These are phyloP conservation scores for Oryctes rhinoceros DNA, from an alignment of 1,140 invertebrate genomes.

Conservation along the genomic window DNA sequence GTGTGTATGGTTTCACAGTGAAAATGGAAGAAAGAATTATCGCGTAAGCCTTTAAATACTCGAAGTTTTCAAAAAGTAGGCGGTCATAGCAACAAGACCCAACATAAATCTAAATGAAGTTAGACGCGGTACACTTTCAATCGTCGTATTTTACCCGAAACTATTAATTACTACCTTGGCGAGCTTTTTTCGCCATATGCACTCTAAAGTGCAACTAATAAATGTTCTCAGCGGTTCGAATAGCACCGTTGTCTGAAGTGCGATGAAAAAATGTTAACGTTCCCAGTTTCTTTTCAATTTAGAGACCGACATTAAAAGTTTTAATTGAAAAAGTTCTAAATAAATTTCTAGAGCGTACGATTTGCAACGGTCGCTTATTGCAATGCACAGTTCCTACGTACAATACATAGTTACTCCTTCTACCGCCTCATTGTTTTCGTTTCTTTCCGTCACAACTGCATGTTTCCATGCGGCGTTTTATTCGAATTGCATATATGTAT, in stretches of 20 bases:
- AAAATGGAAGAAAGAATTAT: no score
- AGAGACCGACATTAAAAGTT: conserved; percentile 12
- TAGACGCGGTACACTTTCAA: not conserved
- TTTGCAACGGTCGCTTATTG: not conserved
- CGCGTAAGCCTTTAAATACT: no score
- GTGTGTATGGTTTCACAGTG: no score
- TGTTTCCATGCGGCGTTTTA: not conserved
- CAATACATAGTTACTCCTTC: not conserved
- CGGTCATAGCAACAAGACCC: no score
- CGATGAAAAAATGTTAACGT: not conserved
- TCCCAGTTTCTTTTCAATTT: not conserved
- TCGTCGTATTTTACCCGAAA: not conserved
- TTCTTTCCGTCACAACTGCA: not conserved
- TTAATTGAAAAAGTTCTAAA: conserved; percentile 31
- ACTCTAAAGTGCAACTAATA: not conserved
- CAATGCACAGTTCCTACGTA: not conserved
- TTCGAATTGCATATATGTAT: not conserved
- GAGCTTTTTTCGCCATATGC: not conserved
- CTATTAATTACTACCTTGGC: not conserved
- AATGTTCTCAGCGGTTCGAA: not conserved
- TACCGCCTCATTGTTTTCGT: not conserved
- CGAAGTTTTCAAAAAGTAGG: no score
- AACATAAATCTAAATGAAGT: no score
- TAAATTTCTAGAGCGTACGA: conserved; percentile 18
- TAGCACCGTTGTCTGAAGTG: not conserved